Base-by-base conservation (phyloP, 2,113 vertebrate species). In the Corythornis cristatus region DNA sequence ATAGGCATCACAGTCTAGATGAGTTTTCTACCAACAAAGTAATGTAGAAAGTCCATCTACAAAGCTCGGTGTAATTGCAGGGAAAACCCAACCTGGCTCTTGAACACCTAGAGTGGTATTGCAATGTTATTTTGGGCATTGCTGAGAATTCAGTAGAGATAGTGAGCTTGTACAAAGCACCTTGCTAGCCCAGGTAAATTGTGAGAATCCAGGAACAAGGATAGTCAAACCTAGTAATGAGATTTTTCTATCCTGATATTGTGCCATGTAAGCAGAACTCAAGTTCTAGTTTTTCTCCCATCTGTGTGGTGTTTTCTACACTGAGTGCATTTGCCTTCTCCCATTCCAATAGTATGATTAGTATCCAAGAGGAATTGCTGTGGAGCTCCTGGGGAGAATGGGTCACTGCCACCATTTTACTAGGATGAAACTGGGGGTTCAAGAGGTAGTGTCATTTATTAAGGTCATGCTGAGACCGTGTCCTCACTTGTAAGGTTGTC, bases 401-500 rank as follows among this genome's bases (percentile, higher is more conserved):
- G 4, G 23, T 29, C 23, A 16, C 3, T 33, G 37, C 0, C n/a
- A 53, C 40, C 25, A 5, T 50, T 66, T 74, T 20, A 40, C 3
- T 0, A 21, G 19, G 9, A 11, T 11, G 3, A 62, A 45, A n/a
- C 15, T 5, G n/a, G 10, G 35, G n/a, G 3, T 19, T 88, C 10
- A 3, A 22, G 3, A 12, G 28, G 37, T 25, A 26, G 3, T 40
- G 19, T 4, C 8, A 7, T 29, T 62, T 50, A 37, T 84, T 71
- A 91, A 81, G 68, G 51, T 76, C 62, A 85, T 46, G 42, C 66
- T 91, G 57, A 84, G 81, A 53, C 53, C 21, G 37, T 72, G 84
- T 75, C 73, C 89, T 62, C 20, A 4, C 89, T 91, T 67, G 35
- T 57, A 21, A 87, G 78, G 82, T 62, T 92, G 66, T 71, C 43